Base-by-base conservation (phyloP, 2,888 invertebrate species). In the Philereme vetulata region DNA sequence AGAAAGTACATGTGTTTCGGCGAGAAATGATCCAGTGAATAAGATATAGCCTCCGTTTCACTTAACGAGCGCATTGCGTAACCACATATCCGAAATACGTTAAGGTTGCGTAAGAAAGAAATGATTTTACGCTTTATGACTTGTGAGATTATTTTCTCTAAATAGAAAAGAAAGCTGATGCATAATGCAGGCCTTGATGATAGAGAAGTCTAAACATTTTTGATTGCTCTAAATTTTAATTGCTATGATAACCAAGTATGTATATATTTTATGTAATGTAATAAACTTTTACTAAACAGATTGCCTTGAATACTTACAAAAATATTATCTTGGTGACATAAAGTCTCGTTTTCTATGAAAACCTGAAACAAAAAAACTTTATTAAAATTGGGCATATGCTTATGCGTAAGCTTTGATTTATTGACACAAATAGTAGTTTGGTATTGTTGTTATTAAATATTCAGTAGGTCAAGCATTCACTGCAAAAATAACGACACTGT, bases 1-100 rank as follows among this genome's bases (percentile, higher is more conserved):
- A 82, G 90, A 90, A 91, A 91, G 90, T 86, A 77, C 77, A 82
- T 86, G 84, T 80, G 86, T 87, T 88, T 88, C 81, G 84, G 78
- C 73, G 76, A 80, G 79, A 84, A 84, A 83, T 88, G 79, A 87
- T 87, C 80, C 79, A 84, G 78, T 75, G 80, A 74, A 71, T 80
- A 78, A 78, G 72, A 82, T 77, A 76, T 75, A 75, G 72, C 76
- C 82, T 83, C 81, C 84, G 77, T 80, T 71, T 84, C 74, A 62
- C 67, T 81, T 78, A 80, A 86, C 78, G 76, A 79, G 69, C 59
- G 52, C 55, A 68, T 89, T 85, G 68, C 78, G 74, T 75, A 84
- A 84, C 67, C 53, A 66, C 72, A 74, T 71, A 72, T 68, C 62
- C 67, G 64, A 75, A 68, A 77, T 72, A 72, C 59, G 60, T 64